Evolutionary conservation across 1,140 invertebrate genomes (phyloP).

Genomic region (Akabosia matsudoensis): DNA sequence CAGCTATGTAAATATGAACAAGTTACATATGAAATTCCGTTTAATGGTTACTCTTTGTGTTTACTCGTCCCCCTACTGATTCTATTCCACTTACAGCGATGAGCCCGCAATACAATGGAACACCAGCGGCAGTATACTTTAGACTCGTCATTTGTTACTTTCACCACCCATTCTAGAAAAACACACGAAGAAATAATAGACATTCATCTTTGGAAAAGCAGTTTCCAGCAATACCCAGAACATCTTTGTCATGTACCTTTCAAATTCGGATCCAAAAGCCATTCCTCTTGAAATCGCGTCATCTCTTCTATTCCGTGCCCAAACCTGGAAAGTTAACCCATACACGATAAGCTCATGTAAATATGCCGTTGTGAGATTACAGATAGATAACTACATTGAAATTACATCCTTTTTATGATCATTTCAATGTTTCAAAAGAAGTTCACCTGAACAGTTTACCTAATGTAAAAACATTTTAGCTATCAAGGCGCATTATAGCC

Average conservation of each 20-base stretch:
- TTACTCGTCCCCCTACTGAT: neutral
- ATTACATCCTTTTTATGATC: no score
- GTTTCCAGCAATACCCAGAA: neutral
- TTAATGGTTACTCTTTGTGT: neutral
- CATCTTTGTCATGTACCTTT: constrained; percentile 12
- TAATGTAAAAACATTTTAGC: no score
- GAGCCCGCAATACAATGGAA: constrained; percentile 33
- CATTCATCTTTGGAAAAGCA: neutral
- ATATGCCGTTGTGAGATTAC: no score
- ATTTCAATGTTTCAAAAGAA: no score
- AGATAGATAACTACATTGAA: no score
- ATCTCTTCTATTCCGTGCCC: no score
- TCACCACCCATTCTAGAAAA: constrained; percentile 39
- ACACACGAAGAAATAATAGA: no score
- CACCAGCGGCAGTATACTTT: constrained; percentile 36
- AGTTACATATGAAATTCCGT: neutral
- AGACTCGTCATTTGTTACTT: constrained; percentile 38
- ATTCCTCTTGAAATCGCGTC: constrained; percentile 28
- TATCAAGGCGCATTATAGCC: no score
- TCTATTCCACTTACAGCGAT: constrained; percentile 17
- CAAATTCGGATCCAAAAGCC: constrained; percentile 24
- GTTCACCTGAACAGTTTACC: no score
- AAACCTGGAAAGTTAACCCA: no score
- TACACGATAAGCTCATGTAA: neutral
- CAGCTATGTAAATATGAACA: neutral